Evolutionary conservation across 1,140 invertebrate species (phyloP).

Genomic region (Psilanteris sp.): DNA sequence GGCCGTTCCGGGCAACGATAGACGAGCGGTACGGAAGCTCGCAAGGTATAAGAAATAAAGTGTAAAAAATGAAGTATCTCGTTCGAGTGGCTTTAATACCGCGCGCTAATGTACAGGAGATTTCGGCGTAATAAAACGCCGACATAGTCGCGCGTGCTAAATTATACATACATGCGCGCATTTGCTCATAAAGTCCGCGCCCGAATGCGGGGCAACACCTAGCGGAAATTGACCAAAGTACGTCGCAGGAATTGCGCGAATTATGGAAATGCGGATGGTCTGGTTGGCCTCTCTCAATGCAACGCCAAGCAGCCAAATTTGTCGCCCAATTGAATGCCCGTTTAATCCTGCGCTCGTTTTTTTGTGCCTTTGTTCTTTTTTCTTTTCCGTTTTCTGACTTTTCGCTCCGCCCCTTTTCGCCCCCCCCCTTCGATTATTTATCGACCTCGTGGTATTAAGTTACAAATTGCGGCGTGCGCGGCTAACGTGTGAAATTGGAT

Average conservation of each 20-base stretch:
- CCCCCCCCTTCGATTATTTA: no score
- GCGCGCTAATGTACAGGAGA: slow-evolving; percentile 45
- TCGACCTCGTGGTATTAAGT: not conserved
- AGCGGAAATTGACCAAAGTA: slow-evolving; percentile 65
- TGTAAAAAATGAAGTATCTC: slow-evolving; percentile 10
- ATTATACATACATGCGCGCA: slow-evolving; percentile 60
- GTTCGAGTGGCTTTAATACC: slow-evolving; percentile 35
- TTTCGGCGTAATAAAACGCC: slow-evolving; percentile 50
- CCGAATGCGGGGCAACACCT: slow-evolving; percentile 28
- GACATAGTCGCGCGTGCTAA: slow-evolving; percentile 31
- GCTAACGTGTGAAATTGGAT: slow-evolving; percentile 40
- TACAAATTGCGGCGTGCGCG: slow-evolving; percentile 10
- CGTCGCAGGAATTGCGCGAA: slow-evolving; percentile 57
- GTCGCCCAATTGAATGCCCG: slow-evolving; percentile 37
- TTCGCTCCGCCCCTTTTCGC: no score
- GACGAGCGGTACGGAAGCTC: no score
- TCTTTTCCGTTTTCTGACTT: not conserved
- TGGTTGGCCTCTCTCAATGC: no score
- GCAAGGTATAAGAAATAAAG: slow-evolving; percentile 4
- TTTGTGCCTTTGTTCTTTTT: slow-evolving; percentile 20
- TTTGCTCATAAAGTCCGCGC: slow-evolving; percentile 46
- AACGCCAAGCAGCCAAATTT: slow-evolving; percentile 42
- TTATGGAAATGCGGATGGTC: slow-evolving; percentile 53
- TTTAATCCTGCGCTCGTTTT: no score
- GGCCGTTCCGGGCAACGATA: slow-evolving; percentile 1